Conservation (phyloP, 1,140 invertebrate genomes). For the Calycopis cecrops region DNA sequence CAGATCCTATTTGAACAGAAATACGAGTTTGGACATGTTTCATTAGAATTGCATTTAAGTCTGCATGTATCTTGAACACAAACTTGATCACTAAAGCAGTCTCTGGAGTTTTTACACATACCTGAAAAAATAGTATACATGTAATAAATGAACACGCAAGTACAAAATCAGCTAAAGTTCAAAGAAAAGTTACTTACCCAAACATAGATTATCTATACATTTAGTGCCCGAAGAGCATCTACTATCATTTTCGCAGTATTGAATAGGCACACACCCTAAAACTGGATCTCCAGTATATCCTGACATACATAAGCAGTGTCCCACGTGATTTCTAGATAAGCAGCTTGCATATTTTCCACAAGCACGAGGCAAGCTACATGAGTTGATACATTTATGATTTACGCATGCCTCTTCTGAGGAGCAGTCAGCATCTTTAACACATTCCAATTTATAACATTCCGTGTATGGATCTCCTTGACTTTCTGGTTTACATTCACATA, state of each 20-base stretch:
- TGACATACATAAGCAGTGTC: slow-evolving; percentile 85
- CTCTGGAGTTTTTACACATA: slow-evolving; percentile 83
- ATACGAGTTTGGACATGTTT: slow-evolving; percentile 87
- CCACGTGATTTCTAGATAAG: slow-evolving; percentile 82
- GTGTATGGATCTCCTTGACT: slow-evolving; percentile 85
- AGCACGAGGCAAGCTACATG: slow-evolving; percentile 85
- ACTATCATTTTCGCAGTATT: slow-evolving; percentile 85
- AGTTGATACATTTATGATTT: slow-evolving; percentile 86
- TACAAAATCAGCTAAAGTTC: background rate
- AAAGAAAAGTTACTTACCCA: slow-evolving; percentile 71
- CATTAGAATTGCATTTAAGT: slow-evolving; percentile 84
- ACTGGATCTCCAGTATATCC: slow-evolving; percentile 91
- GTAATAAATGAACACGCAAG: too few species aligned
- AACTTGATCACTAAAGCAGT: slow-evolving; percentile 87
- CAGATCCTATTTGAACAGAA: slow-evolving; percentile 89
- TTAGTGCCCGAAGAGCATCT: slow-evolving; percentile 88
- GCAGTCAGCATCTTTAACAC: slow-evolving; percentile 87
- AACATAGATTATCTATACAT: slow-evolving; percentile 88
- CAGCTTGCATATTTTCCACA: slow-evolving; percentile 89
- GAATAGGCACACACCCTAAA: slow-evolving; percentile 85
- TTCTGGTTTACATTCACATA: slow-evolving; percentile 84
- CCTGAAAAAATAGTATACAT: slow-evolving; percentile 57
- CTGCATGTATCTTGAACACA: slow-evolving; percentile 88
- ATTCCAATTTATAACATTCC: slow-evolving; percentile 85
- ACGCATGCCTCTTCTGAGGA: slow-evolving; percentile 82